These are phyloP conservation scores for Cotesia typhae DNA, from an alignment of 1,140 invertebrate genomes.

Conservation along the genomic window DNA sequence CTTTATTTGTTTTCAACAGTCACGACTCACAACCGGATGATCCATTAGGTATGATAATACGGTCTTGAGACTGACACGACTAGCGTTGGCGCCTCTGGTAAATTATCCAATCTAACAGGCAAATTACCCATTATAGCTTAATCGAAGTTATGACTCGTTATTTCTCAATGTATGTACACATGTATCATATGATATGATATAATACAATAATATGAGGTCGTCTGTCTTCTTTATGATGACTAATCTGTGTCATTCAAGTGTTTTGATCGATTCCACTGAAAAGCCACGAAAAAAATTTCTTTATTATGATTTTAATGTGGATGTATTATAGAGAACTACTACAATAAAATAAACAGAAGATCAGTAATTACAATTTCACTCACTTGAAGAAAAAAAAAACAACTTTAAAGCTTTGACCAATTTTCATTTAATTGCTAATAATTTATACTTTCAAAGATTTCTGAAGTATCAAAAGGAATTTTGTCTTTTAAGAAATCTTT, in stretches of 20 bases:
- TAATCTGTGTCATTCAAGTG: conserved; percentile 7
- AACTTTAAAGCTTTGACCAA: too few relatives aligned
- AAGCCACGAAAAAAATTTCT: neutral
- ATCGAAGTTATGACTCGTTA: conserved; percentile 24
- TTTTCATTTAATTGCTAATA: too few relatives aligned
- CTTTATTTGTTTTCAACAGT: neutral
- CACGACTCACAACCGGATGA: conserved; percentile 3
- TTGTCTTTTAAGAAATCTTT: neutral
- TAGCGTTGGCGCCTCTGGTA: conserved; percentile 28
- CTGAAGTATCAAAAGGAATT: too few relatives aligned
- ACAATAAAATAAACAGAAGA: too few relatives aligned
- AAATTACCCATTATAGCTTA: conserved; percentile 26
- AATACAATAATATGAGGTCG: too few relatives aligned
- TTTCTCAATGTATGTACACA: conserved; percentile 1
- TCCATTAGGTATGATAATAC: conserved; percentile 21
- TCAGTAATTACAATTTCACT: too few relatives aligned
- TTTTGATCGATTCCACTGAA: conserved; percentile 13
- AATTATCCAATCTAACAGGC: conserved; percentile 29
- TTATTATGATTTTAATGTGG: too few relatives aligned
- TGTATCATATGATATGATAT: neutral
- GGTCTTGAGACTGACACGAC: conserved; percentile 19
- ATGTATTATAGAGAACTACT: too few relatives aligned
- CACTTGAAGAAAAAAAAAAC: too few relatives aligned
- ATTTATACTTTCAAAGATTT: too few relatives aligned
- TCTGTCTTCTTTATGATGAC: too few relatives aligned